Evolutionary conservation across 2,113 vertebrate genomes (phyloP).

Genomic region (Oxyruncus cristatus): DNA sequence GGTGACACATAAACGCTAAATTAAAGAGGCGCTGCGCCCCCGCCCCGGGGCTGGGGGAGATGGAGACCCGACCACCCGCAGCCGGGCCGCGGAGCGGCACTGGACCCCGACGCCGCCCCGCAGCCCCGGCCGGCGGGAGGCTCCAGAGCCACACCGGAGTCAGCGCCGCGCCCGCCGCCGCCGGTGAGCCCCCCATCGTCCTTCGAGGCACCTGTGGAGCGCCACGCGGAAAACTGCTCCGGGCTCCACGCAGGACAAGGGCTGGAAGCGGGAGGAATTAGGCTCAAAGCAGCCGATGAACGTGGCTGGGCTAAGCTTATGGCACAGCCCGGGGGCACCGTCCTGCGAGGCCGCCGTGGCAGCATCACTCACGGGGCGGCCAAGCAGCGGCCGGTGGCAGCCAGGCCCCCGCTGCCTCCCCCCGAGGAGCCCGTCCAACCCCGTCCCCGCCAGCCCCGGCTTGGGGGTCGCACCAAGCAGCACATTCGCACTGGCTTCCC

Average conservation of each 20-base stretch:
- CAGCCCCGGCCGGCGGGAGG: neutral
- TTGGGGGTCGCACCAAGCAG: neutral
- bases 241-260: neutral
- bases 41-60: neutral
- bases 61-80: neutral
- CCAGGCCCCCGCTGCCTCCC: too few relatives aligned
- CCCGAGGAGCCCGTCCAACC: neutral
- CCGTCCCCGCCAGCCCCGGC: too few relatives aligned
- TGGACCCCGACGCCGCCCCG: neutral
- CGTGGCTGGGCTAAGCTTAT: neutral
- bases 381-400: neutral
- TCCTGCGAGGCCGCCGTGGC: neutral
- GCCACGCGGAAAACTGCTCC: neutral
- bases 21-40: neutral
- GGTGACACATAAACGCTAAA: constrained; percentile 22
- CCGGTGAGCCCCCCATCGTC: neutral
- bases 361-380: neutral
- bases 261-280: neutral
- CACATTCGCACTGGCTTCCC: rapidly evolving
- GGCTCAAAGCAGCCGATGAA: neutral
- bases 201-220: neutral
- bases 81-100: neutral
- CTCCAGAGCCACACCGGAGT: neutral
- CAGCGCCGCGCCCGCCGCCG: neutral
- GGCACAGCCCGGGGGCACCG: neutral